Evolutionary conservation across 1,140 invertebrate species (phyloP), one percentile per base, ranked within the genome.

Genomic region (Mamestra configurata): DNA sequence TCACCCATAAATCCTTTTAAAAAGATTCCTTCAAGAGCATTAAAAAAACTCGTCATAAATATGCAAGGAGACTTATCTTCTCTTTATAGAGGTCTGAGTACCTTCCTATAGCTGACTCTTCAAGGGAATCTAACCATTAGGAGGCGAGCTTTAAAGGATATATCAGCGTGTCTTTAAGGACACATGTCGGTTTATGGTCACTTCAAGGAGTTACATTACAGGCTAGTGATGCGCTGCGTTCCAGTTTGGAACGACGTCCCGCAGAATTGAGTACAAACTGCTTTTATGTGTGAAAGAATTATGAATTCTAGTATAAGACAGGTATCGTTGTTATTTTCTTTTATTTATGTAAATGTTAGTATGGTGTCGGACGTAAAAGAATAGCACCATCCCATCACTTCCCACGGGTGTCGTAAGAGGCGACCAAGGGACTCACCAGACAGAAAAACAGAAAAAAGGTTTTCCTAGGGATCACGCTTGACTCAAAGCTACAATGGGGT

Each of bases 171-270:
- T 31, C 27, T 31, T 13, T 59, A 24, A 4, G 22, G 46, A 75
- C 71, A 53, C 31, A 27, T 15, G 27, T 49, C 71, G 22, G 75
- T 77, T 77, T 77, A 77, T 64, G 75, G 75, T 77, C 49, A 77
- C 27, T 77, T 64, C 27, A 64, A 77, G 59, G 20, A 49, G 75
- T 49, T 68, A 77, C 40, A 77, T 66, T 64, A 66, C 59, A 77
- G 57, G 57, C 7, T 15, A 35, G 57, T n/a, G 57, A 61, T 37
- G 31, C 27, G 31, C 35, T 37, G 31, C 27, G 31, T 61, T 35
- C 31, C 15, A 61, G 6, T 35, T 61, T 61, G 5, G 7, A 35
- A n/a, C 1, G 31, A 18, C 1, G 15, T 35, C 31, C 57, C 27
- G 8, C 31, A 0, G 15, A 35, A 53, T 53, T 53, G 51, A 53